Percentiles rank a stretch among this genome's conserved stretches.
phyloP scores from a whole-genome alignment of 1,140 invertebrate species.

The Drosophila arizonae region DNA sequence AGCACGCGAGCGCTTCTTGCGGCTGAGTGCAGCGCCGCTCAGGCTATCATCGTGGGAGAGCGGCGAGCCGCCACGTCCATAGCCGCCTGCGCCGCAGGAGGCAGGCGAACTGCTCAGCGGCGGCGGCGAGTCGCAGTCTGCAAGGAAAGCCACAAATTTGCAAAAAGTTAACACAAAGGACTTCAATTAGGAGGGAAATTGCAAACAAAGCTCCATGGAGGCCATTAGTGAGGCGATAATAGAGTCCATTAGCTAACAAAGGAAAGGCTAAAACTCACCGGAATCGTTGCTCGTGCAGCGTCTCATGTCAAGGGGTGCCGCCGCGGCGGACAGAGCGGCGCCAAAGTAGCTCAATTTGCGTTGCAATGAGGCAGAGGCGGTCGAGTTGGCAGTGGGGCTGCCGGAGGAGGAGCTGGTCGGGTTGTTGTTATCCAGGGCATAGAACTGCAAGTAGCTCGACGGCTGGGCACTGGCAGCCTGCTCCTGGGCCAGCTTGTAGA shows the following conservation, averaged over 20 bases:
- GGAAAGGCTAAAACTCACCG: slow-evolving; percentile 60
- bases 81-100: slow-evolving; percentile 52
- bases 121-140: slow-evolving; percentile 81
- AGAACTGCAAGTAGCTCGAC: slow-evolving; percentile 66
- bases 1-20: slow-evolving; percentile 96
- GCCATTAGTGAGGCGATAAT: slow-evolving; percentile 1
- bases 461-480: slow-evolving; percentile 36
- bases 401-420: slow-evolving; percentile 21
- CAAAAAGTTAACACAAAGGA: slow-evolving; percentile 49
- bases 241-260: slow-evolving; percentile 42
- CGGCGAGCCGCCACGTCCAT: slow-evolving; percentile 46
- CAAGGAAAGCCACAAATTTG: slow-evolving; percentile 10
- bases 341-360: slow-evolving; percentile 76
- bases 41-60: slow-evolving; percentile 63
- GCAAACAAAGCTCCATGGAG: background rate
- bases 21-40: slow-evolving; percentile 47
- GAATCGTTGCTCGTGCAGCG: slow-evolving; percentile 81
- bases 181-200: too few species aligned
- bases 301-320: slow-evolving; percentile 77
- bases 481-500: slow-evolving; percentile 54
- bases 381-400: slow-evolving; percentile 1
- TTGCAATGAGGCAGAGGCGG: slow-evolving; percentile 33
- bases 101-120: slow-evolving; percentile 68
- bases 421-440: slow-evolving; percentile 73
- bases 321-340: slow-evolving; percentile 47